These are phyloP conservation scores for Chironomus striatipennis DNA, from an alignment of 1,140 invertebrate genomes.

Conservation along the genomic window DNA sequence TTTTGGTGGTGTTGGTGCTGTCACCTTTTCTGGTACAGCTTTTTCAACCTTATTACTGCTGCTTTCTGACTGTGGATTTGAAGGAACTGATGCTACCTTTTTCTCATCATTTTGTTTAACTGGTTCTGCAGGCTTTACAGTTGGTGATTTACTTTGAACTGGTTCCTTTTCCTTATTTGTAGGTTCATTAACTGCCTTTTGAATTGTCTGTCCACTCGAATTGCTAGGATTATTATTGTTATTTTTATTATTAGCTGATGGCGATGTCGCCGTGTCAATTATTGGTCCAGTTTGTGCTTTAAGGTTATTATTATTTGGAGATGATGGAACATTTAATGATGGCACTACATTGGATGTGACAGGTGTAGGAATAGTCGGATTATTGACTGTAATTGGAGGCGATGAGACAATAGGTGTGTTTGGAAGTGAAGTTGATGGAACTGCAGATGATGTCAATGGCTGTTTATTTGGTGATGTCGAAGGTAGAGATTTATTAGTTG, in stretches of 20 bases:
- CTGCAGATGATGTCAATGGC: too few relatives aligned
- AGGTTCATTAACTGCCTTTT: background rate
- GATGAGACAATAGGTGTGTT: too few relatives aligned
- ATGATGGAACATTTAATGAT: background rate
- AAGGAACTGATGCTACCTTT: background rate
- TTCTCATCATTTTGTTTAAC: background rate
- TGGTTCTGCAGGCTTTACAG: background rate
- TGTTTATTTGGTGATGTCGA: background rate
- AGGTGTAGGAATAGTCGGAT: too few relatives aligned
- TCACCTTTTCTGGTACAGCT: background rate
- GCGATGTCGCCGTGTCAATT: background rate
- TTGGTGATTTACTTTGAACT: background rate
- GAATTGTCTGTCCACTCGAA: too few relatives aligned
- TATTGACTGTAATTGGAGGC: too few relatives aligned
- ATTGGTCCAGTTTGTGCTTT: background rate
- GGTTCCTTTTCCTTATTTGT: background rate
- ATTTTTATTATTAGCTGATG: too few relatives aligned
- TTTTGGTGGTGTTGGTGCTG: background rate
- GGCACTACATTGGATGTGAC: too few relatives aligned
- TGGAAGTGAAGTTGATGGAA: too few relatives aligned
- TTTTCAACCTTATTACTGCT: constrained; percentile 21
- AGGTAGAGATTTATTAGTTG: background rate
- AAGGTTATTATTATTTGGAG: background rate
- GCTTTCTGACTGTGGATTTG: background rate
- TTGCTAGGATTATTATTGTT: too few relatives aligned